Evolutionary conservation across 2,113 vertebrate genomes (phyloP), one percentile per base, ranked within the genome.

Genomic region (Plestiodon gilberti): DNA sequence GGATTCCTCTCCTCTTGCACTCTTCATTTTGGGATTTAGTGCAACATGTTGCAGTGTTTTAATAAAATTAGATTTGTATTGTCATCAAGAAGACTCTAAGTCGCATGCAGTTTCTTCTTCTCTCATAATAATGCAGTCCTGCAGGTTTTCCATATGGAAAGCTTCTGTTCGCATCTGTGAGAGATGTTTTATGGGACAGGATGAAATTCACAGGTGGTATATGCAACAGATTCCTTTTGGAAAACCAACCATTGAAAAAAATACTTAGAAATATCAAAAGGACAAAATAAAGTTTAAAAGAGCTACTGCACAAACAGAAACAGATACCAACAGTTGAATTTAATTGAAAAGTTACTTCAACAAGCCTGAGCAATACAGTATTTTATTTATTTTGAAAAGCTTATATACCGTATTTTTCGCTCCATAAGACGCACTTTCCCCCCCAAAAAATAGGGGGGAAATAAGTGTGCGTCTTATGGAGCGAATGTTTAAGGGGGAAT

Each of bases 61-160:
- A 81, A 81, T 81, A 80, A 86, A 86, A 86, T 86, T 74, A 81
- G 69, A 86, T 81, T 74, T 86, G 69, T 81, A 74, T 7, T 86
- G 85, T 38, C 78, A 81, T 81, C 78, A 62, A 62, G 57, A 18
- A 73, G 17, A 28, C 69, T 73, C 69, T 74, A 74, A 74, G 78
- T 52, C 59, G 28, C 85, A 86, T 61, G 78, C 69, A 74, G 85
- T 64, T 81, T 75, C 85, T 74, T 74, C 15, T 81, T 28, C 33
- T n/a, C 40, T 48, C 57, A 38, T 65, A 81, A 61, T 55, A 64
- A n/a, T n/a, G n/a, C 74, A 62, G 64, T 86, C 78, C 74, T 81
- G 78, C 78, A 81, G 78, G 40, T 81, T 86, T 86, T 74, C 85
- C 78, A 81, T 86, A 81, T 86, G 69, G 35, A 74, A 30, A 86